A percentile compares a stretch with the other conserved stretches of the same genome.
Conservation (phyloP, 30 jellyfish, hydroid and myxozoan genomes). For the Aurelia coerulea region DNA sequence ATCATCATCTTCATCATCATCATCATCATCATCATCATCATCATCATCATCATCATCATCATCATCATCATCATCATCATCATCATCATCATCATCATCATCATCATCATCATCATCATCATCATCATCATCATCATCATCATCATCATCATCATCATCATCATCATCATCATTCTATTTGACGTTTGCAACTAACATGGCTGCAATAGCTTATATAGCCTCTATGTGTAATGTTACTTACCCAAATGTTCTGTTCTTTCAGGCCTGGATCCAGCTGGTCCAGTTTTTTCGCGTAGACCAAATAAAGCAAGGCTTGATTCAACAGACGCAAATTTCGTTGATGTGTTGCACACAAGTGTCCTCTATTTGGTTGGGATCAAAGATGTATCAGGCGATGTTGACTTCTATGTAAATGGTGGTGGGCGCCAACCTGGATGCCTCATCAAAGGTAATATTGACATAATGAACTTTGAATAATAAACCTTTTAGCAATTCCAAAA, state of each 20-base stretch:
- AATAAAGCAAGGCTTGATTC: slow-evolving; percentile 77
- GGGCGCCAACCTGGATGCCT: slow-evolving; percentile 75
- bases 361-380: slow-evolving; percentile 57
- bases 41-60: slow-evolving; percentile 2
- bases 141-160: slow-evolving; percentile 2
- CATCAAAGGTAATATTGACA: background rate
- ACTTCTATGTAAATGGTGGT: slow-evolving; percentile 90
- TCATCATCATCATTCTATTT: too few relatives aligned
- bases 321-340: slow-evolving; percentile 86
- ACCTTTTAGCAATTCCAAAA: too few relatives aligned
- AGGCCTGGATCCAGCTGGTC: slow-evolving; percentile 98
- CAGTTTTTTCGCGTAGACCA: slow-evolving; percentile 64
- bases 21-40: slow-evolving; percentile 1
- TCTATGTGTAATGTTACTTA: background rate
- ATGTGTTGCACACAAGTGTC: slow-evolving; percentile 80
- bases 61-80: background rate
- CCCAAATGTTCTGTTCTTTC: background rate
- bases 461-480: too few relatives aligned
- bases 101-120: slow-evolving; percentile 6
- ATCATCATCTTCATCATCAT: background rate
- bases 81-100: slow-evolving; percentile 5
- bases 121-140: slow-evolving; percentile 3
- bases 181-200: too few relatives aligned
- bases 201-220: background rate
- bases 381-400: slow-evolving; percentile 76